Evolutionary conservation across 92 coral and sea anemone species (phyloP), one percentile per base, ranked within the genome.

Genomic region (Plumapathes pennacea): DNA sequence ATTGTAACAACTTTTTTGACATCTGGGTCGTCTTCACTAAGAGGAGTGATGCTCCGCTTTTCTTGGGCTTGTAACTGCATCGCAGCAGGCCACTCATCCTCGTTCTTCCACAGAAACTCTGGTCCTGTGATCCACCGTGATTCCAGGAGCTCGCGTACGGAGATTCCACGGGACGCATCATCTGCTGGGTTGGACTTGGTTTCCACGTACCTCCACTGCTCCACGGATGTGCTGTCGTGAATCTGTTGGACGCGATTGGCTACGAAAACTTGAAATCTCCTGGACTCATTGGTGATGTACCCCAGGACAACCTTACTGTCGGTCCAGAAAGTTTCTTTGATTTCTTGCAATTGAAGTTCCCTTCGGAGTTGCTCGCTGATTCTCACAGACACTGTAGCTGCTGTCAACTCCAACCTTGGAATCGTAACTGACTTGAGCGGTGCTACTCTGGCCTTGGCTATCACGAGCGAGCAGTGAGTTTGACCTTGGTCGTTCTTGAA

Each of bases 321-420:
- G 14, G 71, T 48, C 71, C 71, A 72, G 48, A 61, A 72, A 0
- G 22, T 30, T 36, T 56, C 80, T 13, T 72, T 19, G n/a, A 42
- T 48, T 20, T 24, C 46, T 0, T 19, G 45, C 3, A 54, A 22
- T 27, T 58, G 36, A 9, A 76, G 33, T 26, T 76, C 77, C 20
- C 55, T 44, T 5, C 50, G 57, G 14, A 73, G 44, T 58, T 61
- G 72, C 28, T 73, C 56, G 25, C 72, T 54, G 29, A 76, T 33
- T 39, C 56, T 49, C 0, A 51, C 77, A 2, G 76, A 57, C 0
- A 53, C 34, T 1, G 60, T 46, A 4, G 69, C 76, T 37, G 83
- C 83, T n/a, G 57, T 56, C 13, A 76, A 62, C 48, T 76, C 76
- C 2, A 76, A 53, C 56, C 82, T 57, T 13, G 83, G 76, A 1